These are phyloP conservation scores for Urocitellus parryii DNA, from an alignment of 2,113 vertebrate species.

Conservation along the genomic window DNA sequence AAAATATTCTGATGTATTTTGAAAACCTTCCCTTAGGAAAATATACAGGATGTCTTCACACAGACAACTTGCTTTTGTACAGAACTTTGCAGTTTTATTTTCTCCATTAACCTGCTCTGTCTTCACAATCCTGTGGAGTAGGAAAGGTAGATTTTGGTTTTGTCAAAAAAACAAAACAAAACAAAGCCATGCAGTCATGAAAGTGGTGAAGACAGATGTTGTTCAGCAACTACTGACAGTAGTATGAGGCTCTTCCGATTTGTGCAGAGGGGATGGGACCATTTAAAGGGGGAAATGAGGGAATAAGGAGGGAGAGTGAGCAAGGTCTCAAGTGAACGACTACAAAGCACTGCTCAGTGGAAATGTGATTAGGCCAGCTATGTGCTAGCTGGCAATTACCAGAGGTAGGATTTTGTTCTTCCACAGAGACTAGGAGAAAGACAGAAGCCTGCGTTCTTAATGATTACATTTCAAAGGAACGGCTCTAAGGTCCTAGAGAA, in stretches of 20 bases:
- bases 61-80: not conserved
- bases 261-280: not conserved
- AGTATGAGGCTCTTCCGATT: not conserved
- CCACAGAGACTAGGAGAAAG: not conserved
- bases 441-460: not conserved
- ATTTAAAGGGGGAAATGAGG: not conserved
- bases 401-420: not conserved
- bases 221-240: not conserved
- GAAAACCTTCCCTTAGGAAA: not conserved
- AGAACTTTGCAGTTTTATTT: not conserved
- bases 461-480: not conserved
- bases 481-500: not conserved
- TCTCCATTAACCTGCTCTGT: not conserved
- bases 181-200: not conserved
- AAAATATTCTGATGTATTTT: constrained; percentile 5
- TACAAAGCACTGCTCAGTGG: not conserved
- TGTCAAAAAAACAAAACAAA: not conserved
- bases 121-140: not conserved
- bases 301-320: not conserved
- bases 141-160: not conserved
- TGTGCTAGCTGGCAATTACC: not conserved
- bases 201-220: not conserved
- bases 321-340: not conserved
- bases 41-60: not conserved
- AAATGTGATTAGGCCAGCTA: not conserved